Evolutionary conservation across 2,113 vertebrate species (phyloP), one percentile per base, ranked within the genome.

Genomic region (Sardina pilchardus): DNA sequence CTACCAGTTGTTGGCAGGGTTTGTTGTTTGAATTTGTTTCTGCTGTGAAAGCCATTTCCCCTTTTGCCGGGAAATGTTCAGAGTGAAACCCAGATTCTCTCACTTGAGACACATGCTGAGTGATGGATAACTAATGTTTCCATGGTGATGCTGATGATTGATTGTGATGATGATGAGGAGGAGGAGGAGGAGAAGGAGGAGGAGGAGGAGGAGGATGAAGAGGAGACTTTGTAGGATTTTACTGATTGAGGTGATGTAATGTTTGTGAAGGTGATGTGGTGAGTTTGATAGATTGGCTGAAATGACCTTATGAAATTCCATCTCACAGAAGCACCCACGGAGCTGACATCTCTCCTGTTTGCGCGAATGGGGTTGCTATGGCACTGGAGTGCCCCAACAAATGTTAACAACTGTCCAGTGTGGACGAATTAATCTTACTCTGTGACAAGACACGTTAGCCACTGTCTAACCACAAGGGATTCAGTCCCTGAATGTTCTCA

Each of bases 341-440:
- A 59, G 24, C 43, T 81, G 56, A 45, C 50, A 85, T 17, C 85
- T 83, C 67, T 47, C 63, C 67, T 21, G 26, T 81, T 47, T 63
- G 81, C 83, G 87, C 85, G 84, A 85, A 88, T 24, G 34, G 42
- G 36, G 82, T 83, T 30, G 44, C 83, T 36, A 83, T 75, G 30
- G 59, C 82, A 45, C 30, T 8, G 16, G 16, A 42, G 34, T 82
- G 71, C 26, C 39, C 44, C 82, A 17, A 30, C 30, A 78, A 30
- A 14, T 16, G 19, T 59, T 14, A 78, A 78, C 30, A 78, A 78
- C 30, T 17, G 34, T 36, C 26, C 14, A 78, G 71, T 78, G 71
- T 34, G 26, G 71, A 78, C 71, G 2, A 78, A 78, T 78, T 78
- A 78, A 78, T 78, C 71, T 78, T 34, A 78, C 71, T 34, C 71